Base-by-base conservation (phyloP, 2,113 vertebrate genomes). In the Amphilophus citrinellus region DNA sequence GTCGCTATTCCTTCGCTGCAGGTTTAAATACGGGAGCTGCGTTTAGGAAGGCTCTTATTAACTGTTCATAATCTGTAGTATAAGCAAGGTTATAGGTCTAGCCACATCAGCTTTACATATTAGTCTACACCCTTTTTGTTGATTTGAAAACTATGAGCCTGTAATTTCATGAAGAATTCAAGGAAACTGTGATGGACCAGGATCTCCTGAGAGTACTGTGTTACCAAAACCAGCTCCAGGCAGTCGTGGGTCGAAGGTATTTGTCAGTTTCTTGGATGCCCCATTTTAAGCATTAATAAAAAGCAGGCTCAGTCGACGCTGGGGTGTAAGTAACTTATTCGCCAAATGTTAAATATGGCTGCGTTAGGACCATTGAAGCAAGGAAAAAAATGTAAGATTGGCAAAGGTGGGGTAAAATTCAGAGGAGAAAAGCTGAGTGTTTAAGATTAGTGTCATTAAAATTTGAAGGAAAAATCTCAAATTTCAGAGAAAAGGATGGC, bases 1-100 rank as follows among this genome's bases (percentile, higher is more conserved):
- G 91, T 92, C 83, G 91, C 92, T 91, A 56, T 89, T 92, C 90
- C 87, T 93, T 92, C 83, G 88, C 92, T 91, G 87, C 94, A 86
- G 94, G 89, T 93, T 94, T 90, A 88, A 93, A 90, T 87, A 58
- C 60, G 14, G 86, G 87, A 87, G 89, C 91, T 90, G 91, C 79
- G 77, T 90, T 90, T 87, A 83, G 81, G 84, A 65, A 83, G 83
- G 91, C 90, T 94, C 88, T 90, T 83, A 93, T 89, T 90, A 92
- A 91, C 93, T 93, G 82, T 93, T 90, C 91, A 93, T 94, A 91
- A 89, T 93, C 92, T 94, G 88, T 94, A 94, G 92, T 92, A 92
- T 93, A 92, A 94, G 82, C 90, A 92, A 90, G 91, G 91, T 94
- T 93, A 90, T 86, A 92, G 88, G 60, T 93, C 88, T 87, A 77